phyloP scores from a whole-genome alignment of 2,113 vertebrate genomes.

The Myrmecophaga tridactyla region DNA sequence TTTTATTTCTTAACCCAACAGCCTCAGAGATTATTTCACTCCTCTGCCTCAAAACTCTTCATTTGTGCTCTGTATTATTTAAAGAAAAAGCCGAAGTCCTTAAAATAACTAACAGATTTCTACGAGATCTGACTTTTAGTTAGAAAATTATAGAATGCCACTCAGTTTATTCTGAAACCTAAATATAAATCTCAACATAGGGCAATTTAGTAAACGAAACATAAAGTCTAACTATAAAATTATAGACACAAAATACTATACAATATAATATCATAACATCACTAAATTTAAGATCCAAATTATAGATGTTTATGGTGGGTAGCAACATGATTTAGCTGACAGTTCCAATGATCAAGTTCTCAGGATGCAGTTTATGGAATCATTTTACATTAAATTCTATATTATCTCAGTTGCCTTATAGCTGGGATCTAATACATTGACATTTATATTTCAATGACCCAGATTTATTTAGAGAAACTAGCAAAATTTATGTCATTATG shows the following conservation, averaged over 20 bases:
- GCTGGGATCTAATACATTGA: neutral
- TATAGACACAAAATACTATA: neutral
- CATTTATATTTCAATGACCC: neutral
- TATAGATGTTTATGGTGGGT: neutral
- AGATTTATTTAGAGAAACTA: neutral
- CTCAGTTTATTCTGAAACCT: neutral
- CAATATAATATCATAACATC: neutral
- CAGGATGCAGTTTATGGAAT: neutral
- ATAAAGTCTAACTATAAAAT: neutral
- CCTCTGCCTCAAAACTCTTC: neutral
- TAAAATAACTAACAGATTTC: constrained; percentile 4
- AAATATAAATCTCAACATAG: neutral
- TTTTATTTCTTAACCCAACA: neutral
- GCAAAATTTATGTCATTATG: neutral
- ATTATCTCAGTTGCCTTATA: neutral
- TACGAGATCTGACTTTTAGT: neutral
- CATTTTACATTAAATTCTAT: neutral
- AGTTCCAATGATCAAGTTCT: neutral
- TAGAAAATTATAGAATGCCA: neutral
- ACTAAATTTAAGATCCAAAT: neutral
- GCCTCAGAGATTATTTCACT: neutral
- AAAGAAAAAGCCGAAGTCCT: neutral
- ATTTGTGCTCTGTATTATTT: neutral
- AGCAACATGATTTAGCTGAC: neutral
- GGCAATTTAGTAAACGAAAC: neutral